These are phyloP conservation scores for Anas acuta DNA, from an alignment of 2,797 vertebrate genomes.

Conservation along the genomic window DNA sequence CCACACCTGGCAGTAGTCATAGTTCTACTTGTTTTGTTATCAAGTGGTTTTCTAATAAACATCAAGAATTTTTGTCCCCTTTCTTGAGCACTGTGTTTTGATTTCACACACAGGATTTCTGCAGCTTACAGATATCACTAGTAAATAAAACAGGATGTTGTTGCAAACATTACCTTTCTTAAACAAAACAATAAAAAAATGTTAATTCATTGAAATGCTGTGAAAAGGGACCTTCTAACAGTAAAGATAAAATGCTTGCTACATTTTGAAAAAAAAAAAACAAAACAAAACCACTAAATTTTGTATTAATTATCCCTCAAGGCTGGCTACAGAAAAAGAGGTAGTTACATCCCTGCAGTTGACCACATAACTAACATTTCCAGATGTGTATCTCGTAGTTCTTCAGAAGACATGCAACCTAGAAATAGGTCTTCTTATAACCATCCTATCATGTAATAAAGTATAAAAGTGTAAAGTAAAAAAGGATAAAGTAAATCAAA, in stretches of 20 bases:
- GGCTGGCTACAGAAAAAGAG: neutral
- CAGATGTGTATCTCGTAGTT: neutral
- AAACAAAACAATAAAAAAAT: neutral
- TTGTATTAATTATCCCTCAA: neutral
- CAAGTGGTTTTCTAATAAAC: neutral
- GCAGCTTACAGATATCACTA: neutral
- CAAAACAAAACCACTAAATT: neutral
- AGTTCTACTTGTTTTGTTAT: neutral
- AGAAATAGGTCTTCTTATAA: neutral
- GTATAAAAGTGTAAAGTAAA: no score
- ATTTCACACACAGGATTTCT: neutral
- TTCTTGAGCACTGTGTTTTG: neutral
- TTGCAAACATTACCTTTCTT: neutral
- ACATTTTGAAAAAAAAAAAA: neutral
- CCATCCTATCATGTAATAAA: rapidly evolving
- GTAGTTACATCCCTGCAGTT: neutral
- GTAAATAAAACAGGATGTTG: conserved; percentile 18
- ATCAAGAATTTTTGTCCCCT: neutral
- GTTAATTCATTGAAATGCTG: neutral
- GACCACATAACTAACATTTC: neutral
- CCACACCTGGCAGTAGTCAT: neutral
- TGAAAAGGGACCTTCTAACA: neutral
- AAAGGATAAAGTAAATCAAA: neutral
- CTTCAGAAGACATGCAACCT: neutral
- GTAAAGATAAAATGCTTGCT: neutral